Conservation (phyloP, 1,140 invertebrate species). For the Colletes gigas region DNA sequence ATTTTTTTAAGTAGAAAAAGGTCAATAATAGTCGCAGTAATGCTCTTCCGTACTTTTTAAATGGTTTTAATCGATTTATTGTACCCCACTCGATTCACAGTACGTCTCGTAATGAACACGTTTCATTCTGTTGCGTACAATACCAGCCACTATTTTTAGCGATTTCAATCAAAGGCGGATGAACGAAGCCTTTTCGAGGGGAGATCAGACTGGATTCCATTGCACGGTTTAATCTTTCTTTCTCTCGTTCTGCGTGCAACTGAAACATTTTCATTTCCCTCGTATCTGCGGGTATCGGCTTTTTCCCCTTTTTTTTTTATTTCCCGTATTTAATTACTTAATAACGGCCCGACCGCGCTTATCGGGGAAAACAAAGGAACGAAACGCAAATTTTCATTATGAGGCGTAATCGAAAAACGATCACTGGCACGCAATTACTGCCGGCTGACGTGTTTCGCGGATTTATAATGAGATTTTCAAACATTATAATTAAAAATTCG, state of each 20-base stretch:
- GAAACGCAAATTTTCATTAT: not conserved
- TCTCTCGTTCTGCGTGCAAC: not conserved
- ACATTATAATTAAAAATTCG: not conserved
- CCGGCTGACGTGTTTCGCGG: not conserved
- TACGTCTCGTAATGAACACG: conserved; percentile 11
- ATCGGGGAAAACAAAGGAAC: not conserved
- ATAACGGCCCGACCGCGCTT: too few relatives aligned
- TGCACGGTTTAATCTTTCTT: conserved; percentile 12
- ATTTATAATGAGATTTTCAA: not conserved
- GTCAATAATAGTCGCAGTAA: not conserved
- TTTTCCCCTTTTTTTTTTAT: not conserved
- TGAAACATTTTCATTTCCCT: conserved; percentile 3
- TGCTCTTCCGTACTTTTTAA: not conserved
- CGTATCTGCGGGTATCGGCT: not conserved
- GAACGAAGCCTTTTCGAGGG: conserved; percentile 1
- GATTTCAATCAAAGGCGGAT: conserved; percentile 12
- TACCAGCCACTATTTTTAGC: conserved; percentile 28
- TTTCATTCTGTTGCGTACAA: conserved; percentile 19
- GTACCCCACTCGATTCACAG: not conserved
- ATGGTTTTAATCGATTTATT: conserved; percentile 6
- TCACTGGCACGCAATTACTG: not conserved
- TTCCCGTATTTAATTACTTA: not conserved
- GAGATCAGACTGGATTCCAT: conserved; percentile 21
- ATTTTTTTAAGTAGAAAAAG: not conserved
- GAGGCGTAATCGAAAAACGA: not conserved